Conservation (phyloP, 2,888 invertebrate genomes). For the Neuroscelio doddi region DNA sequence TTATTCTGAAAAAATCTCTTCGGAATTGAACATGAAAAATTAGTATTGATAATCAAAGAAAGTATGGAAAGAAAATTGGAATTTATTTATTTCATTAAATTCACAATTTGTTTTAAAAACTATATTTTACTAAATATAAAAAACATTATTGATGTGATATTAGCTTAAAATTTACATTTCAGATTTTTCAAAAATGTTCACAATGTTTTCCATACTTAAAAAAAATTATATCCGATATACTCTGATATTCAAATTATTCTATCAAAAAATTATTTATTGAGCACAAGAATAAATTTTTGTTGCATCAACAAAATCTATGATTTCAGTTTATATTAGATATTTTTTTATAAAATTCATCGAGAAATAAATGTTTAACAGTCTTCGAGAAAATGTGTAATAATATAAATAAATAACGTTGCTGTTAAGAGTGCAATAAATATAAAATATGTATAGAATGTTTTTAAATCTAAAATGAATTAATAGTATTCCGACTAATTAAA, state of each 20-base stretch:
- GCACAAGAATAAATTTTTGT: too few relatives aligned
- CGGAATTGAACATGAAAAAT: background rate
- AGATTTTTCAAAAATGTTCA: too few relatives aligned
- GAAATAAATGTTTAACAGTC: background rate
- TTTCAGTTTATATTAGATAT: background rate
- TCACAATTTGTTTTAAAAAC: too few relatives aligned
- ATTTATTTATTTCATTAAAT: too few relatives aligned
- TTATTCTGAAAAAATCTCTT: background rate
- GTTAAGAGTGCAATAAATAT: background rate
- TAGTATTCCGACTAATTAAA: background rate
- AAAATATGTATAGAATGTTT: background rate
- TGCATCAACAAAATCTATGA: background rate
- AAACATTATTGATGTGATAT: background rate
- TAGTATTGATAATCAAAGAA: too few relatives aligned
- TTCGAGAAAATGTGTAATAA: background rate
- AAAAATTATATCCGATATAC: too few relatives aligned
- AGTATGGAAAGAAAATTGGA: too few relatives aligned
- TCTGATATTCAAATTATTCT: too few relatives aligned
- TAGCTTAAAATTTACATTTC: too few relatives aligned
- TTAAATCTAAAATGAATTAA: background rate
- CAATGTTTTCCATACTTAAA: too few relatives aligned
- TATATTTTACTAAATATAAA: too few relatives aligned
- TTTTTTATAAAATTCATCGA: background rate
- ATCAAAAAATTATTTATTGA: too few relatives aligned
- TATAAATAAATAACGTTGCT: background rate